Evolutionary conservation across 2,113 vertebrate species (phyloP), one percentile per base, ranked within the genome.

Genomic region (Chaenogobius annularis): DNA sequence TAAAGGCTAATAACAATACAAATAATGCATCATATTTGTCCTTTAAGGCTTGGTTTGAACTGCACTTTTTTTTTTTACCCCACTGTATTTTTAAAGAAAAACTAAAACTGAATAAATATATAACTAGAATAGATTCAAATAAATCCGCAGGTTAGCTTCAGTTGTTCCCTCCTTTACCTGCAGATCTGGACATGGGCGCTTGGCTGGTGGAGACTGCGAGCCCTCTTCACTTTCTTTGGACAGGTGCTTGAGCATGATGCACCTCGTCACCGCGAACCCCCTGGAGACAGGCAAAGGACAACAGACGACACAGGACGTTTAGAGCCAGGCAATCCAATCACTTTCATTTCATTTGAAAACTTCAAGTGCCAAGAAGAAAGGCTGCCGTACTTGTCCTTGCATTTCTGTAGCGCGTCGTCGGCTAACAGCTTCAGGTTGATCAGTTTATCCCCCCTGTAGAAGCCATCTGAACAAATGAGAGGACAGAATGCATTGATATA

Each of bases 361-460:
- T 11, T 40, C 35, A 15, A 12, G 69, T 62, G 59, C 46, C 54
- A 55, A 61, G 69, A 68, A 50, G 17, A 15, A 15, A 40, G 58
- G 7, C 43, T 67, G 48, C 62, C 95, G 94, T 94, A 99, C 98
- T 92, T 97, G 74, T 97, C 95, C 88, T 67, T 90, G 85, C 96
- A 97, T 85, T 98, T 98, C 89, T 91, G 91, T 68, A 98, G 81
- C 0, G 98, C 96, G 37, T 97, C 97, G 0, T 98, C 96, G 76
- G 95, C 95, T 81, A 98, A 93, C 74, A 95, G 88, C 90, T 99
- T 99, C 90, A 99, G 85, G 91, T 91, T 96, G 90, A 99, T 94
- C 86, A 97, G 93, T 48, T 99, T 99, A 88, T 99, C 97, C 48
- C 98, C 98, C 88, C 98, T 93, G 88, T 95, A 98, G 93, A 99